A percentile compares a stretch with the other conserved stretches of the same genome.
phyloP scores from a whole-genome alignment of 2,888 invertebrate species.

The Camponotus fellah region DNA sequence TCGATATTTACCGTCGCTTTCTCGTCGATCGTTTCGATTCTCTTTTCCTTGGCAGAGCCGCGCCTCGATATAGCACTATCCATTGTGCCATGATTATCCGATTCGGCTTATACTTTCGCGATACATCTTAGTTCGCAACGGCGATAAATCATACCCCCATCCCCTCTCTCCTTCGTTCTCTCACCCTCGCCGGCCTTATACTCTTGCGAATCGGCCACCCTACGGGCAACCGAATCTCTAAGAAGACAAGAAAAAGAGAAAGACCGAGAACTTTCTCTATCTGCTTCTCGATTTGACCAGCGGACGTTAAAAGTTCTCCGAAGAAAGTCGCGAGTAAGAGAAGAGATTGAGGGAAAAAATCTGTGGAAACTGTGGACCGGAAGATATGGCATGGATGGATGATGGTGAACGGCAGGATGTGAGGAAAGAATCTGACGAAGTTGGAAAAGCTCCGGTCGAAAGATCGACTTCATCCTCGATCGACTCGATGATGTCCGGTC shows the following conservation, averaged over 20 bases:
- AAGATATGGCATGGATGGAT: slow-evolving; percentile 21
- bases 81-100: slow-evolving; percentile 48
- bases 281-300: slow-evolving; percentile 52
- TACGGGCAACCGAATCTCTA: slow-evolving; percentile 21
- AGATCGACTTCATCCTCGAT: slow-evolving; percentile 33
- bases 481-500: slow-evolving; percentile 55
- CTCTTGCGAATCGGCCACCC: neutral
- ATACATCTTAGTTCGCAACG: slow-evolving; percentile 59
- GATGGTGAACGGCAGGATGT: slow-evolving; percentile 10
- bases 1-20: slow-evolving; percentile 25
- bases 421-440: slow-evolving; percentile 19
- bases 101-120: slow-evolving; percentile 50
- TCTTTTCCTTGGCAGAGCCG: slow-evolving; percentile 30
- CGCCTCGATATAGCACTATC: slow-evolving; percentile 32
- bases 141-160: slow-evolving; percentile 70
- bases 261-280: slow-evolving; percentile 62
- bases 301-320: slow-evolving; percentile 66
- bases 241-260: slow-evolving; percentile 12
- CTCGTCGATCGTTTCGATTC: slow-evolving; percentile 46
- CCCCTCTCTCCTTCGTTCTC: neutral
- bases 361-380: slow-evolving; percentile 23
- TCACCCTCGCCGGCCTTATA: neutral
- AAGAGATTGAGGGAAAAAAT: slow-evolving; percentile 28
- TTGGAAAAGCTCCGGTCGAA: slow-evolving; percentile 58
- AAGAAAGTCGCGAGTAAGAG: neutral